Evolutionary conservation across 2,888 invertebrate species (phyloP), one percentile per base, ranked within the genome.

Genomic region (Dicranocentrus wangi): DNA sequence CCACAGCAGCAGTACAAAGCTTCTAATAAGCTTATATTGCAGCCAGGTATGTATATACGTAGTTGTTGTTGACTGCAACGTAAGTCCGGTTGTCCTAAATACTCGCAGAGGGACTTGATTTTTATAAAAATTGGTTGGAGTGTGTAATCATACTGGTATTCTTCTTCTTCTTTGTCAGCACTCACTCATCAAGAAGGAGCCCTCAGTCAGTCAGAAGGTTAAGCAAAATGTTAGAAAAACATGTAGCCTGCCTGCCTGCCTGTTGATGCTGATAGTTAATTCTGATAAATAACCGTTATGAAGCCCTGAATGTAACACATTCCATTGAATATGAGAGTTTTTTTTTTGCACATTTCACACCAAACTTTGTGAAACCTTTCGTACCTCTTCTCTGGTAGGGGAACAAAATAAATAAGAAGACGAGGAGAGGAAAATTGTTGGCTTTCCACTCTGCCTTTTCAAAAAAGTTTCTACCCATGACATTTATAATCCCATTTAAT

Each of bases 51-150:
- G 47, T 17, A 19, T 55, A 23, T 23, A 55, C 21, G 19, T 55
- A 51, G 17, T 51, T 17, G 7, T 39, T 39, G 39, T 39, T 39
- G 39, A 8, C 13, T 58, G 58, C 58, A 25, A 32, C 47, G 32
- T 68, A 77, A 69, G 78, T 78, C 78, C 78, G 78, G 70, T 78
- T 78, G 78, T 78, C 70, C 78, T 61, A 78, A 78, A 78, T 78
- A 65, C 58, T 47, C n/a, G 21, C n/a, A 42, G 66, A 63, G 55
- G 65, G 65, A 66, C 65, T 42, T 55, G 53, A 43, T 42, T 65
- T 32, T 32, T 61, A 21, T 28, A 28, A 61, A n/a, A 61, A 61
- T n/a, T 61, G 61, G 32, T 28, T 61, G 32, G n/a, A 61, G 32
- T n/a, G 28, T 1, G 21, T 27, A 61, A 61, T 61, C 23, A 21